phyloP scores from a whole-genome alignment of 2,797 vertebrate species.

The Centropyge bicolor region DNA sequence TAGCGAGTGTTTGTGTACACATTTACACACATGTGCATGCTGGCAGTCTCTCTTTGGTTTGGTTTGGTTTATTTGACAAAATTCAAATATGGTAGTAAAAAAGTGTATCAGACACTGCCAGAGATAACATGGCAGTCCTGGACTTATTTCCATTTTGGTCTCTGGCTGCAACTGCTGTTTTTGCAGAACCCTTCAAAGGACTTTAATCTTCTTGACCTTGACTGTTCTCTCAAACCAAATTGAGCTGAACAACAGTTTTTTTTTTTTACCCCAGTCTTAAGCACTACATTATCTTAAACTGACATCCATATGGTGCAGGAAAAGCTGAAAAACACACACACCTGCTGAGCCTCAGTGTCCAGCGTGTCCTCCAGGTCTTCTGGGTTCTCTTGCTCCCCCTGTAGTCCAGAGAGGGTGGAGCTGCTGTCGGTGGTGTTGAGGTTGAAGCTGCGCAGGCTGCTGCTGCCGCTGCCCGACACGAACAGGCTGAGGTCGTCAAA shows the following conservation, averaged over 20 bases:
- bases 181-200: neutral
- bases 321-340: slow-evolving; percentile 68
- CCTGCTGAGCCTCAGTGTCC: slow-evolving; percentile 88
- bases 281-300: slow-evolving; percentile 11
- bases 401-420: slow-evolving; percentile 84
- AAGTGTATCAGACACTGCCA: too few species aligned
- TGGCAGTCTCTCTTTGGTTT: too few species aligned
- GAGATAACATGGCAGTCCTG: too few species aligned
- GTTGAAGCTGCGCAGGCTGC: slow-evolving; percentile 82
- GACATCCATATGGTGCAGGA: slow-evolving; percentile 2
- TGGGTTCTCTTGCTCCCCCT: slow-evolving; percentile 80
- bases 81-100: too few species aligned
- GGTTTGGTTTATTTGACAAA: too few species aligned
- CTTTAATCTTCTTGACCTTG: slow-evolving; percentile 3
- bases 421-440: slow-evolving; percentile 82
- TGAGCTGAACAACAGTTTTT: neutral
- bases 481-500: slow-evolving; percentile 97
- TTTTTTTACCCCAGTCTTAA: neutral
- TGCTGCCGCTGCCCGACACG: slow-evolving; percentile 86
- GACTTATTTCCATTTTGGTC: too few species aligned
- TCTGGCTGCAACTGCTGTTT: slow-evolving; percentile 8
- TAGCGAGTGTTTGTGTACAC: too few species aligned
- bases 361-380: slow-evolving; percentile 63
- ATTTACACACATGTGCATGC: too few species aligned
- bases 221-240: slow-evolving; percentile 9